Evolutionary conservation across 1,140 invertebrate genomes (phyloP), one percentile per base, ranked within the genome.

Genomic region (Rhagoletis pomonella): DNA sequence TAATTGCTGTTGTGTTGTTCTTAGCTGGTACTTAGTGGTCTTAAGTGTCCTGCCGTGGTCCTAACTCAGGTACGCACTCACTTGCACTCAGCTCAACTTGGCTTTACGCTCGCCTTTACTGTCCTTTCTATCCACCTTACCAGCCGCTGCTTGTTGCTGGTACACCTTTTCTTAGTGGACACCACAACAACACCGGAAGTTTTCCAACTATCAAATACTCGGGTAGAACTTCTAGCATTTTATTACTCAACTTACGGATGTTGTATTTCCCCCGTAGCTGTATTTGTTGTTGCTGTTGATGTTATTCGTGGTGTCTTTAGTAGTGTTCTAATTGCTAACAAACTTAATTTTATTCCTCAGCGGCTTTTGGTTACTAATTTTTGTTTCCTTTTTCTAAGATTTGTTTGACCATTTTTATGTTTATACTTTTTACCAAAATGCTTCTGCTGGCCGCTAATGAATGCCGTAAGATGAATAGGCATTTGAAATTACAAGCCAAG

Each of bases 1-100:
- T 81, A 81, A 81, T 81, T 81, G 73, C 73, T 81, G 73, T 81
- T 81, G 73, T 81, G 73, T 81, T 81, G 47, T 81, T 81, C 73
- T 81, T 81, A 81, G 73, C 73, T 81, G 73, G 73, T 81, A 81
- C 73, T 81, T 81, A 81, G 73, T 29, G 73, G 73, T 81, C 73
- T 81, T 81, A 81, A 81, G 73, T 81, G 42, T 81, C 47, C 42
- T 81, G 47, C 73, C 7, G 73, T 50, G n/a, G 1, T 50, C 47
- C 9, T n/a, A 55, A 55, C n/a, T 67, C n/a, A 67, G 39, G 4
- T 55, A 55, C 44, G 44, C 73, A 7, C 0, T 7, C 19, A 47
- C 73, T 62, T 12, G 60, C 60, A 14, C 12, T 62, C n/a, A 14
- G 5, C n/a, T 62, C n/a, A n/a, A 5, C 7, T 62, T 62, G 60